phyloP scores from a whole-genome alignment of 2,888 invertebrate species.

The Xylophagus ater region DNA sequence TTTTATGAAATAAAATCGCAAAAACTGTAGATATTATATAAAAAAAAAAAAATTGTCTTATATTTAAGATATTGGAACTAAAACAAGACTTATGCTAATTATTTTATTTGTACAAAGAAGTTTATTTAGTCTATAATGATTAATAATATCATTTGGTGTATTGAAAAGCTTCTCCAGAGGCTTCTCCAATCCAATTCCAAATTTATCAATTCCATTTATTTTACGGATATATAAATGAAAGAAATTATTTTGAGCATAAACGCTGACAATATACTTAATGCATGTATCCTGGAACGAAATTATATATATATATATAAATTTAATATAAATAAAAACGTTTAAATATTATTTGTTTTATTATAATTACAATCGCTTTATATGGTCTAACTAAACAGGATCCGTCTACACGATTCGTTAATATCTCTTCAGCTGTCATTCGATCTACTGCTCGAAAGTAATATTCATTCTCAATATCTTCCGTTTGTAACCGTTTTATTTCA shows the following conservation, averaged over 20 bases:
- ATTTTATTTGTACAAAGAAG: conserved; percentile 35
- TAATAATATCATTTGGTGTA: conserved; percentile 34
- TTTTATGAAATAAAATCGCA: conserved; percentile 9
- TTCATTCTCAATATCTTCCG: conserved; percentile 32
- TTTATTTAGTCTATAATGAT: conserved; percentile 31
- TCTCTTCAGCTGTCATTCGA: conserved; percentile 29
- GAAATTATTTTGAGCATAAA: conserved; percentile 30
- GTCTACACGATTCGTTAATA: conserved; percentile 29
- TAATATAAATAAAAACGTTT: conserved; percentile 1
- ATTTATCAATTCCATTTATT: conserved; percentile 26
- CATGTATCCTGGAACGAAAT: conserved; percentile 25
- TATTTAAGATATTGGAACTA: conserved; percentile 27
- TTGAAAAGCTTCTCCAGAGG: conserved; percentile 30
- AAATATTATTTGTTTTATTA: neutral
- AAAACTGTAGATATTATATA: conserved; percentile 3
- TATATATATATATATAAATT: neutral
- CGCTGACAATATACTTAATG: conserved; percentile 35
- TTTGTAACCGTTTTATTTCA: no score
- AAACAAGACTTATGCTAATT: conserved; percentile 26
- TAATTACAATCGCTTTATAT: conserved; percentile 29
- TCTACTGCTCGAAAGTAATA: conserved; percentile 34
- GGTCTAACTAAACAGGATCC: conserved; percentile 36
- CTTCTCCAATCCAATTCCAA: conserved; percentile 32
- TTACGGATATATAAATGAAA: conserved; percentile 35
- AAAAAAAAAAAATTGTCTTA: conserved; percentile 1